phyloP scores from a whole-genome alignment of 2,797 vertebrate species.

The Pempheris klunzingeri region DNA sequence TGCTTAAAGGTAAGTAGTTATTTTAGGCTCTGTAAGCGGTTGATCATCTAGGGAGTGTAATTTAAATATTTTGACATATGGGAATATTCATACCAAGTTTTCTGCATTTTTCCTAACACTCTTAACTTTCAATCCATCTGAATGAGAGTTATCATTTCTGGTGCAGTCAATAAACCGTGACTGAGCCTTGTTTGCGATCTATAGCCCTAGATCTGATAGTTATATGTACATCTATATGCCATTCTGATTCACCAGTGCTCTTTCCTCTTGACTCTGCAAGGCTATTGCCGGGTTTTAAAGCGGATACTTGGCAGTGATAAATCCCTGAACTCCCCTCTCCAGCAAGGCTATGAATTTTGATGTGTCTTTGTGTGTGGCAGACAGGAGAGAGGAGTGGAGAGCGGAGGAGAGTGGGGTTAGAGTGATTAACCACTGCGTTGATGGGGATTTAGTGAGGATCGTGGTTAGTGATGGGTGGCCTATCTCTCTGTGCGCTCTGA shows the following conservation, averaged over 20 bases:
- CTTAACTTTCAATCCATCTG: background rate
- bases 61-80: background rate
- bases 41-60: background rate
- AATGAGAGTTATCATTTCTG: constrained; percentile 13
- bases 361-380: constrained; percentile 86
- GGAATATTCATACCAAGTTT: background rate
- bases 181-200: constrained; percentile 36
- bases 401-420: constrained; percentile 81
- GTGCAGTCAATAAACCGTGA: constrained; percentile 25
- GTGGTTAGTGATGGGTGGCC: constrained; percentile 88
- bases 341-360: constrained; percentile 89
- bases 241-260: constrained; percentile 48
- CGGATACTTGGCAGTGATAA: constrained; percentile 78
- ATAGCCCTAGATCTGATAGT: constrained; percentile 22
- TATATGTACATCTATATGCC: constrained; percentile 21
- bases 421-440: constrained; percentile 88
- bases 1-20: background rate
- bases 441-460: constrained; percentile 87
- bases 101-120: background rate
- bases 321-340: constrained; percentile 76
- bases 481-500: constrained; percentile 82
- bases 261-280: constrained; percentile 64
- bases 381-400: constrained; percentile 70
- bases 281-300: constrained; percentile 69
- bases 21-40: background rate